Evolutionary conservation across 2,797 vertebrate genomes (phyloP).

Genomic region (Enteromius afrohamiltoni): DNA sequence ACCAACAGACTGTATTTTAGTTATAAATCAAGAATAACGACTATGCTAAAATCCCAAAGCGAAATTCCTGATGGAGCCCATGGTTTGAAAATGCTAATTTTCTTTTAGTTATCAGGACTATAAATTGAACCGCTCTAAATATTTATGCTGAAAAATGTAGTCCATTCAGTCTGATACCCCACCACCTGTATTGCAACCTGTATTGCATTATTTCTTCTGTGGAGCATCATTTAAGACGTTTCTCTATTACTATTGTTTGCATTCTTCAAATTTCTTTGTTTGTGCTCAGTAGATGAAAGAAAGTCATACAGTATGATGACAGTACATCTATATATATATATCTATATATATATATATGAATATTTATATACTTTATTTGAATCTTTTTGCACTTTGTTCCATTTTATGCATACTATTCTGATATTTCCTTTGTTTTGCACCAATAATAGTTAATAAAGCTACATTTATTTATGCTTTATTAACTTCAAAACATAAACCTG

Average conservation of each 20-base stretch:
- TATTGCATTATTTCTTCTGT: neutral
- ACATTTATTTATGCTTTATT: neutral
- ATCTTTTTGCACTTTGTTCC: neutral
- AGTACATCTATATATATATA: too few relatives aligned
- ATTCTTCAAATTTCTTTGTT: neutral
- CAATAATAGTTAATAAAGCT: neutral
- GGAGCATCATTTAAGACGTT: neutral
- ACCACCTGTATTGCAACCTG: too few relatives aligned
- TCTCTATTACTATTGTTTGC: neutral
- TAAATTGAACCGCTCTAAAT: neutral
- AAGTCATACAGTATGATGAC: neutral
- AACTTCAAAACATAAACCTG: neutral
- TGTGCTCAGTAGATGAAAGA: neutral
- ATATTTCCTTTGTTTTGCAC: neutral
- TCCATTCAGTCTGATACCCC: neutral
- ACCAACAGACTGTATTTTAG: constrained; percentile 1
- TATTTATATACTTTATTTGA: neutral
- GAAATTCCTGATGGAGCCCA: neutral
- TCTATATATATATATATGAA: too few relatives aligned
- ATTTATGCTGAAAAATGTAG: constrained; percentile 1
- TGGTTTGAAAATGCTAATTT: neutral
- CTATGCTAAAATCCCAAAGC: neutral
- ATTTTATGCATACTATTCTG: neutral
- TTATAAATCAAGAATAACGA: neutral
- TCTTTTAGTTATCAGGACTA: neutral